Conservation (phyloP, 2,113 vertebrate genomes). For the Oncorhynchus masou region DNA sequence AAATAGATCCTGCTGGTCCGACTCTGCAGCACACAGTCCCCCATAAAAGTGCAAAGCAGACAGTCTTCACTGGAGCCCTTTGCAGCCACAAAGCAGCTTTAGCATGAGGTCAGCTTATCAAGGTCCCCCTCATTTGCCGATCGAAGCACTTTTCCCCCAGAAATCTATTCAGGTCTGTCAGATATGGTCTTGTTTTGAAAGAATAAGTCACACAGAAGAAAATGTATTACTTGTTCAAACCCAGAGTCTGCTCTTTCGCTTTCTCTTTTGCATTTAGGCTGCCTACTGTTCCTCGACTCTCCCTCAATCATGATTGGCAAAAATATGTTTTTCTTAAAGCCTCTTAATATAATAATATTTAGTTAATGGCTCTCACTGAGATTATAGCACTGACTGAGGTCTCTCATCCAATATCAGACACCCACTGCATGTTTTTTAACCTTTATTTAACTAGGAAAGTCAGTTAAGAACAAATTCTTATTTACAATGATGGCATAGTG, state of each 20-base stretch:
- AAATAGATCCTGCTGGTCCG: background rate
- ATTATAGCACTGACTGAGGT: no score
- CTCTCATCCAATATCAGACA: no score
- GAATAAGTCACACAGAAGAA: background rate
- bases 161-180: constrained; percentile 48
- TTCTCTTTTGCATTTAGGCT: background rate
- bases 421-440: no score
- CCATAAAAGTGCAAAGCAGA: background rate
- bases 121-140: constrained; percentile 33
- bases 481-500: no score
- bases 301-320: background rate
- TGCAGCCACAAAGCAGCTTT: constrained; percentile 31
- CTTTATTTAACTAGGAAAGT: no score
- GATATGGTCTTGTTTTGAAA: constrained; percentile 32
- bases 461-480: no score
- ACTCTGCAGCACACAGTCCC: no score
- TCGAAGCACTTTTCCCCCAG: constrained; percentile 21
- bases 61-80: constrained; percentile 33
- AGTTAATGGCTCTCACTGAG: no score
- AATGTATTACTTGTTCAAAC: constrained; percentile 17
- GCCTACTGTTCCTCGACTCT: background rate
- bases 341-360: background rate
- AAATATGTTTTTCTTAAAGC: background rate
- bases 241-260: background rate
- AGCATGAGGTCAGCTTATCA: constrained; percentile 33